Base-by-base conservation (phyloP, 2,113 vertebrate species). In the Anser brachyrhynchus region DNA sequence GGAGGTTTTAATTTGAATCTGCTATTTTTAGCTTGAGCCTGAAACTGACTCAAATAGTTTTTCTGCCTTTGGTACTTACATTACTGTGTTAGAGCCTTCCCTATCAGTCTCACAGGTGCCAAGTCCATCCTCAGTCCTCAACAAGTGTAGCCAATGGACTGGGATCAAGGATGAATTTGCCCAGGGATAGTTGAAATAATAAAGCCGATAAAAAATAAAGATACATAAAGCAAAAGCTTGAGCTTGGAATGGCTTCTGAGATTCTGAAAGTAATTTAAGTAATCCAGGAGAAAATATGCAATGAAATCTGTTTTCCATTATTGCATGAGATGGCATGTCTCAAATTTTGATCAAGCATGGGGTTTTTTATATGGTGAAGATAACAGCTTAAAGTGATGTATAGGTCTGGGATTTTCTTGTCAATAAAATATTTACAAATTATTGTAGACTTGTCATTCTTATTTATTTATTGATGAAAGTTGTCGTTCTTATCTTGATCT, bases 241-340 rank as follows among this genome's bases (percentile, higher is more conserved):
- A 77, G 61, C 66, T 92, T 94, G 92, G 82, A 94, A 79, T 67
- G 49, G 62, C 80, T 95, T 87, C 79, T 84, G 61, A 88, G 72
- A 39, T 83, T 84, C 84, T 76, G 54, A 82, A 93, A 91, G 77
- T 74, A 54, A 84, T 72, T 59, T 44, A 55, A 81, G 43, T 71
- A 75, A 87, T 84, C 37, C 70, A 82, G 61, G 76, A 79, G 87
- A 58, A 94, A 94, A 87, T 25, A 90, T 3, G 19, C 58, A 21
- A 21, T 49, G 70, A 84, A 89, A 86, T 88, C 57, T 84, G 70
- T 75, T 95, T 95, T 86, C 39, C 58, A 55, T 84, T 91, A 79
- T 49, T 89, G 43, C 54, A 31, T 31, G 43, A 81, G 59, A 88
- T 70, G 18, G 33, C 79, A 17, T 25, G 41, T 51, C 79, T 89